Base-by-base conservation (phyloP, 2,888 invertebrate genomes). In the Thereva nobilitata region DNA sequence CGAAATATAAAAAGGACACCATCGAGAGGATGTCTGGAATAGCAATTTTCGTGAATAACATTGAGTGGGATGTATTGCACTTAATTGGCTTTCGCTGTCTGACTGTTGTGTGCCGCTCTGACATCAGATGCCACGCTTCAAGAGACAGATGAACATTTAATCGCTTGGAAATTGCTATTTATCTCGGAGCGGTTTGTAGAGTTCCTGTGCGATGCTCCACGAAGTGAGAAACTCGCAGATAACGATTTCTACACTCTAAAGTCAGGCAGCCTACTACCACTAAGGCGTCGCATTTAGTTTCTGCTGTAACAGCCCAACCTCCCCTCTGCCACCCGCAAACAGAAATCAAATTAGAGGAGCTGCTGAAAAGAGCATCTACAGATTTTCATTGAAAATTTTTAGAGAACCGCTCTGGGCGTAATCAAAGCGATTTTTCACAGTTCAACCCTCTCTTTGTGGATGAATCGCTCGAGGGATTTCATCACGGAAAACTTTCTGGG, bases 111-210 rank as follows among this genome's bases (percentile, higher is more conserved):
- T 61, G 50, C 9, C 23, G 50, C 6, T 41, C 35, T 23, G 23
- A 12, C 50, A 49, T 61, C 61, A 50, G 50, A 50, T 61, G 61
- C 41, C 61, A 41, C 40, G 12, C 59, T 57, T 57, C 54, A 42
- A 42, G 53, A 37, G 12, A 53, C 38, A 67, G 67, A 69, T 69
- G 69, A 67, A 67, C 57, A 67, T 50, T 59, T 69, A 69, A 69
- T 69, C 69, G 69, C 64, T 55, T 69, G 69, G 69, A 69, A 69
- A 69, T 67, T 65, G 67, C 45, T 50, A 54, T 67, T 54, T 61
- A 57, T 67, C 67, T 45, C 53, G 57, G 38, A 35, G 9, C 12
- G 47, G 12, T 47, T 8, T 37, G 50, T 34, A 10, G 12, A 45
- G 23, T 34, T 34, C 9, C 23, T 23, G 23, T 23, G 23, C 2